Evolutionary conservation across 1,140 invertebrate species (phyloP), one percentile per base, ranked within the genome.

Genomic region (Nymphalis io): DNA sequence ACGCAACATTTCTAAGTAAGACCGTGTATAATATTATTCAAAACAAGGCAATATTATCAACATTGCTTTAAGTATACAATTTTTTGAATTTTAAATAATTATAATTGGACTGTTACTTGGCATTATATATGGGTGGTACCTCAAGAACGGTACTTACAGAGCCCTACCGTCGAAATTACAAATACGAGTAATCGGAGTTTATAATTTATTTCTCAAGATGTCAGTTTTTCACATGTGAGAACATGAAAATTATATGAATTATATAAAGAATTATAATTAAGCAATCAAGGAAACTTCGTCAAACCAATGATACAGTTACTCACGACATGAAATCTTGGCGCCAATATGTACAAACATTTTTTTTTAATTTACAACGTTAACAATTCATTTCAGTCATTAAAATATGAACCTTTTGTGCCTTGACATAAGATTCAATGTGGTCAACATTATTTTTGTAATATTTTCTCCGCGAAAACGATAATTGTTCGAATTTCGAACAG

Each of bases 261-360:
- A 74, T 59, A 59, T 73, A 76, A 82, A 79, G 67, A 79, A 81
- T 75, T 84, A 84, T 75, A 83, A 85, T 85, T 84, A 85, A 87
- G 81, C 79, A 87, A 87, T 87, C 80, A 81, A 27, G 65, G 53
- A 78, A 81, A 81, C 84, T 87, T 84, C 82, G 81, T 83, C 82
- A 87, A 83, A 84, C 76, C 77, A 79, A 83, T 87, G 85, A 73
- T 85, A 87, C 83, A 87, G 85, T 87, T 87, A 85, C 81, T 75
- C 79, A 75, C 76, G 77, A 80, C 74, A 78, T 78, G 76, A 76
- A 80, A 80, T 84, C 74, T 74, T 79, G 82, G 81, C 81, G 79
- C 78, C 78, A 63, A 65, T 73, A 58, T 68, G 33, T 60, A 70
- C 73, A 65, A 75, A 70, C 70, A 68, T 60, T 44, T 72, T 62